These are phyloP conservation scores for Drosophila sechellia DNA, from an alignment of 1,140 invertebrate species.

Conservation along the genomic window DNA sequence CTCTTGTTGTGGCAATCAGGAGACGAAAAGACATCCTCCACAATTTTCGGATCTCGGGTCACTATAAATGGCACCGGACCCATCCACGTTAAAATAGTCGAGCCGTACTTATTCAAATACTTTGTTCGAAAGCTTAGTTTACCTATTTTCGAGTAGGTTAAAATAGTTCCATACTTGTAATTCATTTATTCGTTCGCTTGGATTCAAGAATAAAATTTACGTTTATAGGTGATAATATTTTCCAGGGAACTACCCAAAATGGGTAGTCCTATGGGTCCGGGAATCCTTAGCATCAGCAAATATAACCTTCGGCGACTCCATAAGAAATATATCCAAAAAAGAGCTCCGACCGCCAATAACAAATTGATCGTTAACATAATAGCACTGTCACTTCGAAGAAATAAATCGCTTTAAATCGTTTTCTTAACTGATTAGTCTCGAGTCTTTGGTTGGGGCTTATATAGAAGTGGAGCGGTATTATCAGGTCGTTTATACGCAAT, in stretches of 20 bases:
- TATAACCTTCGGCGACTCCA: slow-evolving; percentile 67
- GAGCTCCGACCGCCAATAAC: not conserved
- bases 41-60: slow-evolving; percentile 47
- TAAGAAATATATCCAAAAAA: slow-evolving; percentile 50
- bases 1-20: slow-evolving; percentile 42
- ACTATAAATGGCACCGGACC: slow-evolving; percentile 45
- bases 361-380: not conserved
- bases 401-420: not conserved
- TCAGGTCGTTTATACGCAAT: not conserved
- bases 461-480: not conserved
- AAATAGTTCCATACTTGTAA: not conserved
- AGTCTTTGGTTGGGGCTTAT: not conserved
- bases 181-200: not conserved
- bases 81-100: slow-evolving; percentile 48
- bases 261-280: slow-evolving; percentile 64
- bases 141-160: slow-evolving; percentile 10
- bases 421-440: not conserved
- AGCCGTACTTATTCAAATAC: slow-evolving; percentile 37
- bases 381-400: not conserved
- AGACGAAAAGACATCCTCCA: slow-evolving; percentile 51
- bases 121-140: slow-evolving; percentile 26
- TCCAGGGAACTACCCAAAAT: slow-evolving; percentile 45
- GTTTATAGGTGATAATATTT: not conserved
- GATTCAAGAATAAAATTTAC: not conserved
- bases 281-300: slow-evolving; percentile 46